phyloP scores from a whole-genome alignment of 2,113 vertebrate species.

The Donacobius atricapilla region DNA sequence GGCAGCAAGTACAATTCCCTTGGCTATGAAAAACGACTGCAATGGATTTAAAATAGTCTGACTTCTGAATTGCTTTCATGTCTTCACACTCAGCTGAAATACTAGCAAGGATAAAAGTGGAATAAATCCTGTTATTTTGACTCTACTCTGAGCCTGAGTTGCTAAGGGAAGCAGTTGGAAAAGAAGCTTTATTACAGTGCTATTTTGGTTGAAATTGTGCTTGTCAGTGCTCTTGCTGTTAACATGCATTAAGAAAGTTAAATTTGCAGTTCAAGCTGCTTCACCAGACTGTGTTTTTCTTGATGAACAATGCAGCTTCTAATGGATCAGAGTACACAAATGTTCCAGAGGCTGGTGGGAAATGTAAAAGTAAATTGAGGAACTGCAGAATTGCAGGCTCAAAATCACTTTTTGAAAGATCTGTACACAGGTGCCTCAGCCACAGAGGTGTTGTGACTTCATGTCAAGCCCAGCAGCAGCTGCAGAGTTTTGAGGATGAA shows the following conservation, averaged over 20 bases:
- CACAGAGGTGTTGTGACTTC: not conserved
- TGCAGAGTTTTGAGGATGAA: not conserved
- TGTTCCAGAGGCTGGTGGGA: not conserved
- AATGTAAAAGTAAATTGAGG: not conserved
- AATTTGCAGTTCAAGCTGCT: constrained; percentile 29
- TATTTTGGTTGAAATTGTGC: constrained; percentile 27
- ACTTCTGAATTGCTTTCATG: constrained; percentile 7
- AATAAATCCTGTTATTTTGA: constrained; percentile 44
- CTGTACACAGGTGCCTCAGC: not conserved
- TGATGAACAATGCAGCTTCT: constrained; percentile 1
- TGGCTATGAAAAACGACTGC: not conserved
- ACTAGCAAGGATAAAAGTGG: constrained; percentile 24
- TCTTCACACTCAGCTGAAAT: constrained; percentile 29
- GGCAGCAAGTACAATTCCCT: not conserved
- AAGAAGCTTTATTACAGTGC: constrained; percentile 20
- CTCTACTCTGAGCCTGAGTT: not conserved
- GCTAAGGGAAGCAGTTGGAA: constrained; percentile 43
- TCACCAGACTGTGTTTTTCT: constrained; percentile 32
- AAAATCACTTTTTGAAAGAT: not conserved
- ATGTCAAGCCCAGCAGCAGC: not conserved
- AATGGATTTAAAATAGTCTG: constrained; percentile 12
- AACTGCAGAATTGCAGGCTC: not conserved
- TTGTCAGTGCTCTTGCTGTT: constrained; percentile 17
- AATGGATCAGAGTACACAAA: not conserved
- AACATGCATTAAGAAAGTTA: constrained; percentile 9